phyloP scores from a whole-genome alignment of 2,113 vertebrate genomes.

The Lampris megalopsis region DNA sequence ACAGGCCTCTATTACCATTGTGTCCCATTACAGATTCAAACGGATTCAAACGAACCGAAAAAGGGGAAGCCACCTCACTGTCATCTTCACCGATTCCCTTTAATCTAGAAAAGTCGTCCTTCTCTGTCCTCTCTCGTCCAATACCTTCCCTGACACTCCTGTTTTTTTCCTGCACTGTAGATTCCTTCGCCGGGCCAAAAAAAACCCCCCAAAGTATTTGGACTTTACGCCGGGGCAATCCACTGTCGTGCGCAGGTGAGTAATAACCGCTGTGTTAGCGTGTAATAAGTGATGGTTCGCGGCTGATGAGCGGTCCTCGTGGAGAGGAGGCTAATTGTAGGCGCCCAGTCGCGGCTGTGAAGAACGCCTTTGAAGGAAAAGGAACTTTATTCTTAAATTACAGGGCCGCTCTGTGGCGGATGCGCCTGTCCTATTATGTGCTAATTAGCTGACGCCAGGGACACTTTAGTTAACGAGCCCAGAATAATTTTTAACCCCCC shows the following conservation, averaged over 20 bases:
- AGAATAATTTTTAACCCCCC: constrained; percentile 75
- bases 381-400: constrained; percentile 76
- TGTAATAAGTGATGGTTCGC: constrained; percentile 70
- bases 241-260: not conserved
- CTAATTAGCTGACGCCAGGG: constrained; percentile 80
- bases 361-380: constrained; percentile 70
- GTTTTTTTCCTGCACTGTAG: too few species aligned
- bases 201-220: not conserved
- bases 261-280: constrained; percentile 52
- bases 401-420: constrained; percentile 67
- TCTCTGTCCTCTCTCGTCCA: too few species aligned
- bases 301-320: constrained; percentile 72
- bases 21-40: too few species aligned
- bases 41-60: too few species aligned
- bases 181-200: too few species aligned
- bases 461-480: constrained; percentile 78
- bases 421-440: constrained; percentile 78
- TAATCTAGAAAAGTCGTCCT: too few species aligned
- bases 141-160: too few species aligned
- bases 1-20: too few species aligned
- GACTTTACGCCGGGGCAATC: not conserved
- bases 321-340: constrained; percentile 68
- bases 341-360: constrained; percentile 61
- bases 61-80: too few species aligned
- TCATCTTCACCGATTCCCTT: too few species aligned